Base-by-base conservation (phyloP, 2,888 invertebrate genomes). In the Agriopis leucophaearia region DNA sequence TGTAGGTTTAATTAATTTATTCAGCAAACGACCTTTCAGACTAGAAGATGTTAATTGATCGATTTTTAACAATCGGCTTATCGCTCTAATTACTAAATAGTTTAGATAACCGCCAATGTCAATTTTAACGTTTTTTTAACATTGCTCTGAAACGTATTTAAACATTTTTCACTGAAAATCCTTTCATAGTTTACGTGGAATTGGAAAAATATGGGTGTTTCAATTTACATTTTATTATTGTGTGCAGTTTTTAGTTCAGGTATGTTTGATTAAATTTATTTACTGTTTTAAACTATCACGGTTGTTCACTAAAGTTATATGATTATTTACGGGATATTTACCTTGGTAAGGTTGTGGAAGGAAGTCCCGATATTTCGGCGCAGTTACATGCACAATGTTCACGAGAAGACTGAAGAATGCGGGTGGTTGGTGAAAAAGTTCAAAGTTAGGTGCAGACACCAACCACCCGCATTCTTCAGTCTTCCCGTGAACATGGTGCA, bases 111-210 rank as follows among this genome's bases (percentile, higher is more conserved):
- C 71, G 40, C 67, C 69, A 73, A 48, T 70, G 70, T 52, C 63
- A 70, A 63, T 44, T 62, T 64, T 50, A 45, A 55, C 54, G n/a
- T 50, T 51, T 63, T 66, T 72, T 55, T 78, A 66, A 68, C 42
- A 65, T 64, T 13, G 55, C 70, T 65, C 18, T 61, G 63, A 64
- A 68, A 64, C 68, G 71, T 84, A 85, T 83, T 75, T 82, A 85
- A 81, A 52, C 57, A 45, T 57, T 66, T 69, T 58, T 62, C 44
- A 36, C 58, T 74, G 66, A 69, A 70, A 68, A 57, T 51, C 62
- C 67, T 56, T 66, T 76, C 73, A 81, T 70, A 78, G 65, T 77
- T 70, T 51, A 69, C 35, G 54, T 50, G n/a, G 54, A 8, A 47
- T 44, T 51, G 27, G 44, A 54, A 63, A 59, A 68, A 64, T 42